Conservation (phyloP, 1,140 invertebrate genomes). For the Lutraria rhynchaena region DNA sequence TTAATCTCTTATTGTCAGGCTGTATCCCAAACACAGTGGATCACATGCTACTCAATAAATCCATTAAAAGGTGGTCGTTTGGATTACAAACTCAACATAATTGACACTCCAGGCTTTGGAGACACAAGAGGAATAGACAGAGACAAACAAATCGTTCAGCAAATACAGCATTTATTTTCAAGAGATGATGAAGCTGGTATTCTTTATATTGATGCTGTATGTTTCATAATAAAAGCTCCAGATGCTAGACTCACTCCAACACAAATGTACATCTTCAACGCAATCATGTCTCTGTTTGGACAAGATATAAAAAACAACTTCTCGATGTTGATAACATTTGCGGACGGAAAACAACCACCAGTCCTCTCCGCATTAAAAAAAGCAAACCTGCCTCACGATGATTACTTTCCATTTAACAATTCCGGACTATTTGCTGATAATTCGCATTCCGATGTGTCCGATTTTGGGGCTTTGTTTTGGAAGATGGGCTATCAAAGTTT, state of each 20-base stretch:
- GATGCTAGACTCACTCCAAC: neutral
- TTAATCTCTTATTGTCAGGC: neutral
- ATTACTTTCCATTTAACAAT: slow-evolving; percentile 36
- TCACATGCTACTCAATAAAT: slow-evolving; percentile 35
- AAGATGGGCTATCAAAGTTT: slow-evolving; percentile 48
- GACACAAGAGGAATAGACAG: slow-evolving; percentile 34
- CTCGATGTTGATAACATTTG: slow-evolving; percentile 60
- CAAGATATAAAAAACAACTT: slow-evolving; percentile 63
- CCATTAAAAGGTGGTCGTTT: neutral
- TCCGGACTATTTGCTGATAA: slow-evolving; percentile 24
- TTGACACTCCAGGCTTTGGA: slow-evolving; percentile 8
- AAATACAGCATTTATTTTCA: slow-evolving; percentile 44
- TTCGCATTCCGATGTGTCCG: neutral
- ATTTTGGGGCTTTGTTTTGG: slow-evolving; percentile 51
- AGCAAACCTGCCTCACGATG: slow-evolving; percentile 32
- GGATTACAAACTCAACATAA: slow-evolving; percentile 16
- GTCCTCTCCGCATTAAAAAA: slow-evolving; percentile 42
- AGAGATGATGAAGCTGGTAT: slow-evolving; percentile 32
- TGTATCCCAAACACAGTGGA: slow-evolving; percentile 25
- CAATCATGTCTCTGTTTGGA: slow-evolving; percentile 59
- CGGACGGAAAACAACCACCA: neutral
- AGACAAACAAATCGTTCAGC: slow-evolving; percentile 27
- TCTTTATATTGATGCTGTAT: slow-evolving; percentile 53
- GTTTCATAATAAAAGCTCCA: neutral
- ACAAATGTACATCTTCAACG: slow-evolving; percentile 59